Evolutionary conservation across 2,113 vertebrate species (phyloP).

Genomic region (Pseudolaguvia tuberculata): DNA sequence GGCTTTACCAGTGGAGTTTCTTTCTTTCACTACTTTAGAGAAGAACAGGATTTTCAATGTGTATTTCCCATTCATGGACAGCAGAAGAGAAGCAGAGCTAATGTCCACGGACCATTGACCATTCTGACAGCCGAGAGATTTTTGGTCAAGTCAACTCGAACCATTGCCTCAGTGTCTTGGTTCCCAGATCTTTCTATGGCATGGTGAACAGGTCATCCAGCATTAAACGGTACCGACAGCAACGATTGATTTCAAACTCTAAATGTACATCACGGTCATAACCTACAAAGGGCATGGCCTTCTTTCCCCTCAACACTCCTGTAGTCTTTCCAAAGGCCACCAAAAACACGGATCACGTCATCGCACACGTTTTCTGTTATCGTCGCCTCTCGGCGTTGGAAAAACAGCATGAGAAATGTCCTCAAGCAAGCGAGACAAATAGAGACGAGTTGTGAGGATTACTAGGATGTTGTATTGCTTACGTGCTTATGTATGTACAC

Average conservation of each 20-base stretch:
- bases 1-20: too few relatives aligned
- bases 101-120: not conserved
- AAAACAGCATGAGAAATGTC: not conserved
- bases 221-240: not conserved
- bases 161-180: not conserved
- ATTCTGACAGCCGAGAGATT: not conserved
- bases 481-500: conserved; percentile 27
- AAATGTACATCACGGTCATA: not conserved
- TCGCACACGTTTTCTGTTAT: not conserved
- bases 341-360: not conserved
- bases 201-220: not conserved
- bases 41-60: too few relatives aligned
- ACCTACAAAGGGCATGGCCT: conserved; percentile 27
- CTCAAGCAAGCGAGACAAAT: not conserved
- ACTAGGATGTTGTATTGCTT: conserved; percentile 28
- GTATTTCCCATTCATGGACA: too few relatives aligned
- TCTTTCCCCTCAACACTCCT: conserved; percentile 2
- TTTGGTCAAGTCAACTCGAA: not conserved
- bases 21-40: too few relatives aligned
- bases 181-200: not conserved
- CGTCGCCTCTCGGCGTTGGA: not conserved
- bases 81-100: too few relatives aligned
- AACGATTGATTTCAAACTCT: not conserved
- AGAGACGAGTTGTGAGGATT: not conserved
- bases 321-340: conserved; percentile 33